Conservation (phyloP, 2,113 vertebrate genomes). For the Tamias sibiricus region DNA sequence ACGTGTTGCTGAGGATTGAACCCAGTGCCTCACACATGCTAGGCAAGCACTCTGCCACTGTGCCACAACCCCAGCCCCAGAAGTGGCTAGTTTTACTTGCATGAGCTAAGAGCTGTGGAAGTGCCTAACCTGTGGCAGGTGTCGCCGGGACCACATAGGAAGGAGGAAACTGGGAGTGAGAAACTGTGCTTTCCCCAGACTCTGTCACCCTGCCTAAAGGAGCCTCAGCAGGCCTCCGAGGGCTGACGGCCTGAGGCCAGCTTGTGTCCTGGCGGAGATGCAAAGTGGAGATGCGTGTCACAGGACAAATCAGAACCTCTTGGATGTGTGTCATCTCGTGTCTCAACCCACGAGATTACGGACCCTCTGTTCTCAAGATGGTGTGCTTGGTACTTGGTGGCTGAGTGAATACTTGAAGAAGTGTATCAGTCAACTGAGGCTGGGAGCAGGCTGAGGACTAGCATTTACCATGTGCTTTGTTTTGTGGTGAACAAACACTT, state of each 20-base stretch:
- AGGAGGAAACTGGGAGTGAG: neutral
- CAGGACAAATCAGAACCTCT: neutral
- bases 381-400: neutral
- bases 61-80: too few relatives aligned
- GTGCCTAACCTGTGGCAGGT: neutral
- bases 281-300: too few relatives aligned
- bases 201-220: neutral
- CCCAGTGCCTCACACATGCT: too few relatives aligned
- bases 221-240: too few relatives aligned
- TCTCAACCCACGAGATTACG: neutral
- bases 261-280: too few relatives aligned
- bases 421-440: neutral
- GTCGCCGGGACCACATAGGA: neutral
- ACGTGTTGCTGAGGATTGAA: too few relatives aligned
- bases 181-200: neutral
- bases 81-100: neutral
- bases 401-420: neutral
- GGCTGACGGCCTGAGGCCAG: too few relatives aligned
- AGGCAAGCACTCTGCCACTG: too few relatives aligned
- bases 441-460: too few relatives aligned
- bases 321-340: neutral
- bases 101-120: neutral
- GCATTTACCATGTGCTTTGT: neutral
- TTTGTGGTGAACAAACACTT: neutral
- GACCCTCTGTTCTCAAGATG: neutral